Evolutionary conservation across 2,113 vertebrate species (phyloP), one percentile per base, ranked within the genome.

Genomic region (Solea solea): DNA sequence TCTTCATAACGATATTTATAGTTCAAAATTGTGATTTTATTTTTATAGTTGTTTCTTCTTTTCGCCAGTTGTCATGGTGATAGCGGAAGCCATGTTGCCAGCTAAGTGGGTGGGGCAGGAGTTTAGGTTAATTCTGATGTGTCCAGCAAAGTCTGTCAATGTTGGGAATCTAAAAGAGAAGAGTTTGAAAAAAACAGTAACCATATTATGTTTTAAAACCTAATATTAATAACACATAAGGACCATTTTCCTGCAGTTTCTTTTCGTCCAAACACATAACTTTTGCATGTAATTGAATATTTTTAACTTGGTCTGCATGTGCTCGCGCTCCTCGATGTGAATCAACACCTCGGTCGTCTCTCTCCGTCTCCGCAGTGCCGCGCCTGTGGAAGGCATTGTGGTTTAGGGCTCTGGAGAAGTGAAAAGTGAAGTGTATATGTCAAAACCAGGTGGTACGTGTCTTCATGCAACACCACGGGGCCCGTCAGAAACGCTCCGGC

Each of bases 401-500:
- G 85, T 80, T 81, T 54, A 7, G 44, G 21, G 48, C 45, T 72
- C 34, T 79, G 70, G 52, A 59, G 27, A 27, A 34, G 81, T 73
- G 67, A 0, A 61, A 21, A 21, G 21, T 21, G 21, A 21, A 21
- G 21, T 21, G n/a, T 59, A 6, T 34, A 73, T 75, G 65, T 82
- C 77, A 83, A 68, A 80, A 76, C 60, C 89, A 86, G 86, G 84
- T 89, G 81, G 81, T 79, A n/a, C 78, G 40, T 15, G 42, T 85
- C 82, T 76, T 63, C 21, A 74, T 71, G 80, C 75, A 65, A 68
- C 63, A 72, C 8, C 21, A 21, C 21, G 21, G 21, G 56, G 71
- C 53, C 48, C 7, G 9, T 64, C 27, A 3, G 41, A 25, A 57
- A 59, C 70, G 66, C 86, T 83, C 80, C 72, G 58, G 25, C 4